Evolutionary conservation across 1,140 invertebrate genomes (phyloP), one percentile per base, ranked within the genome.

Genomic region (Neodiprion fabricii): DNA sequence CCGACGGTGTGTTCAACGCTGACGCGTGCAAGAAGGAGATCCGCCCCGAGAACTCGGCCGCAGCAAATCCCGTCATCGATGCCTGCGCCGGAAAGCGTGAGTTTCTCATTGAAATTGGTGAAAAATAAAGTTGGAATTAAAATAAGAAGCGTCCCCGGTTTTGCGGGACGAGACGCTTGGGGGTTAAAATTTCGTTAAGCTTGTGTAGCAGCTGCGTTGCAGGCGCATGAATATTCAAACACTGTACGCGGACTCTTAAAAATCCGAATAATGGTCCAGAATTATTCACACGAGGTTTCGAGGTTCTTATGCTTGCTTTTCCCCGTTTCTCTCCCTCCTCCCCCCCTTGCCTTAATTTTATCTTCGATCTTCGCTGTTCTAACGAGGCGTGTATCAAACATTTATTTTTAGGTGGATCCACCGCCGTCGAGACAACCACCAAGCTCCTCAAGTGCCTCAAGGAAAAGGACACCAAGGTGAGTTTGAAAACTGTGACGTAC

Each of bases 381-480:
- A 40, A 40, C 28, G 28, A 40, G 5, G 5, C 28, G 5, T 5
- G 28, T 5, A 40, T 40, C 28, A 40, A 40, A 40, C 28, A 40
- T 40, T 40, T 40, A 40, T 14, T 61, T 17, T 61, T 9, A 61
- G 53, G 53, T 61, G 53, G 53, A 61, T 14, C 53, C 53, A 61
- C 11, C 53, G 53, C 53, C n/a, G 53, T 61, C n/a, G 53, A 61
- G 53, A 61, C 53, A 12, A 61, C 53, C n/a, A 17, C 53, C 53
- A 61, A 61, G 53, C 53, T 61, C n/a, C 53, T 61, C 53, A 61
- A 61, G 53, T 61, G 53, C 53, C n/a, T 61, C 11, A 61, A 61
- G 53, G 53, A 61, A 61, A 61, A 61, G 53, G 53, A 61, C n/a
- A 17, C 53, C 53, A 61, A 61, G 9, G 53, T 61, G 53, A 61